phyloP scores from a whole-genome alignment of 2,113 vertebrate genomes.

The Tichodroma muraria region DNA sequence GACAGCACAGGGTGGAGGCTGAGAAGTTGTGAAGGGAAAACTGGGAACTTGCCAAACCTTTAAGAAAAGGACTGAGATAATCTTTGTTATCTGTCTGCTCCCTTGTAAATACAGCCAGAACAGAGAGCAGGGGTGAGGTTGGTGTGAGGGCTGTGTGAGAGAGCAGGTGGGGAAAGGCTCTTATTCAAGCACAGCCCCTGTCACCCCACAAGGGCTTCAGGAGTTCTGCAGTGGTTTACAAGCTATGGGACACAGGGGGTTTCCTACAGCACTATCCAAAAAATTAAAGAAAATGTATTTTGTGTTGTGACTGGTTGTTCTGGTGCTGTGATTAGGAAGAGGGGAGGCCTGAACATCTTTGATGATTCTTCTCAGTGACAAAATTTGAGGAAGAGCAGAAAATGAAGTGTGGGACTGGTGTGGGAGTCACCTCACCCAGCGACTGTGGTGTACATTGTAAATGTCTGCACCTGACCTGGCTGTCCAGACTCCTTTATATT shows the following conservation, averaged over 20 bases:
- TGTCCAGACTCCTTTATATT: background rate
- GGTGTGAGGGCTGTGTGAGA: background rate
- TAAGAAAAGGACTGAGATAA: background rate
- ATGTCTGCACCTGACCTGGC: background rate
- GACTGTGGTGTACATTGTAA: background rate
- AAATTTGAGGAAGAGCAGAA: background rate
- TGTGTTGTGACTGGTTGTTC: background rate
- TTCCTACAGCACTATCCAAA: background rate
- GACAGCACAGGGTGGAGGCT: fast-evolving
- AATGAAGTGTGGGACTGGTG: background rate
- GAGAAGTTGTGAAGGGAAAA: background rate
- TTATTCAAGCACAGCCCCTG: background rate
- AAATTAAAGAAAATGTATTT: background rate
- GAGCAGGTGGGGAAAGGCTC: background rate
- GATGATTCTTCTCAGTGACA: background rate
- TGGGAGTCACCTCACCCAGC: background rate
- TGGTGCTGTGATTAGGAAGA: background rate
- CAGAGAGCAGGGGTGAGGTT: background rate
- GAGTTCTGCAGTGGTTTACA: background rate
- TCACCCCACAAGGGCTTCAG: background rate
- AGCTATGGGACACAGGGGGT: background rate
- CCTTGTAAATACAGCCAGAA: background rate
- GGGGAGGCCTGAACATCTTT: background rate
- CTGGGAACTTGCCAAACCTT: background rate
- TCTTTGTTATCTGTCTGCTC: background rate